These are phyloP conservation scores for Phaethornis superciliosus DNA, from an alignment of 2,113 vertebrate species.

Conservation along the genomic window DNA sequence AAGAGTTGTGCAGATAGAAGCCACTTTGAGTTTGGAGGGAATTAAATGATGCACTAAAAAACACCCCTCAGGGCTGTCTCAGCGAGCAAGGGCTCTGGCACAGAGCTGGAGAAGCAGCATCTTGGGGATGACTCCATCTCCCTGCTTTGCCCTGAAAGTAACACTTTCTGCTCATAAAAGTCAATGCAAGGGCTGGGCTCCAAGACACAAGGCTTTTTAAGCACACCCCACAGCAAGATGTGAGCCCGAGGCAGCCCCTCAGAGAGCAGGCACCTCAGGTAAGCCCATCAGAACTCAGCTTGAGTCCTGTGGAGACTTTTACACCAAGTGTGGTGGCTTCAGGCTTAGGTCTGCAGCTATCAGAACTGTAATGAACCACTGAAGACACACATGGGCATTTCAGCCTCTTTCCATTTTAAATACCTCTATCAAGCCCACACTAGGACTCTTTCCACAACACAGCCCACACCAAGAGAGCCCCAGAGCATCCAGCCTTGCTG, in stretches of 20 bases:
- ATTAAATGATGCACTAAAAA: neutral
- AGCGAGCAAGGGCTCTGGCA: neutral
- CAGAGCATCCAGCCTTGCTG: neutral
- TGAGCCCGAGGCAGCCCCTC: neutral
- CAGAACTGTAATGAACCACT: neutral
- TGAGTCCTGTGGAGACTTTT: neutral
- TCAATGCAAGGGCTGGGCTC: neutral
- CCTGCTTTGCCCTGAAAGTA: neutral
- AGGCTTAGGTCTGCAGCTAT: neutral
- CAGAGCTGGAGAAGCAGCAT: neutral
- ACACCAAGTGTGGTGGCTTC: neutral
- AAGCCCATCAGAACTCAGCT: neutral
- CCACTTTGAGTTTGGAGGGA: neutral
- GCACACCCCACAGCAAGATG: neutral
- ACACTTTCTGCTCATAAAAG: neutral
- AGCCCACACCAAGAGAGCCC: neutral
- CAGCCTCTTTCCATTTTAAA: neutral
- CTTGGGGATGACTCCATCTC: neutral
- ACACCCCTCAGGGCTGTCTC: fast-evolving
- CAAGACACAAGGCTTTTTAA: neutral
- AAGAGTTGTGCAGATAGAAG: neutral
- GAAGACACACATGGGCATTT: neutral
- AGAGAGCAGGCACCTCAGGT: neutral
- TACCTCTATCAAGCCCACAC: fast-evolving
- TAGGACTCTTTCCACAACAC: neutral